phyloP scores from a whole-genome alignment of 2,888 invertebrate species.

The Luffia ferchaultella region DNA sequence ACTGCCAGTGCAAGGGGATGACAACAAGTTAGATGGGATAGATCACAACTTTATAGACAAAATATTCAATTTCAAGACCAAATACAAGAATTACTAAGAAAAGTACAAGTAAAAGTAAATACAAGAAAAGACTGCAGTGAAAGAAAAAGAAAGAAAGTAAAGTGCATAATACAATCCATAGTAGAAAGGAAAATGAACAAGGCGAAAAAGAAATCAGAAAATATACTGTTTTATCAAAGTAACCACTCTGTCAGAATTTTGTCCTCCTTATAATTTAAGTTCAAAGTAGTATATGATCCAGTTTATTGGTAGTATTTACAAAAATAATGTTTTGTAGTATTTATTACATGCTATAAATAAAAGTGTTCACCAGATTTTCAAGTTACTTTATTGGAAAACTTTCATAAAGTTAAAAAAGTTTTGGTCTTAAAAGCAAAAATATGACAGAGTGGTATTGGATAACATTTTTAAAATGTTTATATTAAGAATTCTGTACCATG shows the following conservation, averaged over 20 bases:
- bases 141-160: no score
- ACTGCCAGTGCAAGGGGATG: constrained; percentile 6
- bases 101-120: no score
- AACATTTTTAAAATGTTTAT: background rate
- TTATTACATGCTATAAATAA: background rate
- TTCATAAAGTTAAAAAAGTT: background rate
- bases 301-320: background rate
- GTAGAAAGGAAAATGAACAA: no score
- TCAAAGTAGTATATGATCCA: background rate
- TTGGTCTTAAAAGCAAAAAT: background rate
- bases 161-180: no score
- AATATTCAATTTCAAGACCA: constrained; percentile 6
- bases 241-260: background rate
- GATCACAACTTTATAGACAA: constrained; percentile 6
- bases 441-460: background rate
- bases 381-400: background rate
- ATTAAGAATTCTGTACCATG: background rate
- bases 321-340: background rate
- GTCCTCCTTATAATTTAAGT: background rate
- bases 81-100: constrained; percentile 3
- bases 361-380: background rate
- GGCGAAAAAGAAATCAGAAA: no score
- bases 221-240: no score
- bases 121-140: no score
- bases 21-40: constrained; percentile 6